Evolutionary conservation across 2,888 invertebrate species (phyloP).

Genomic region (Euzetes globulus): DNA sequence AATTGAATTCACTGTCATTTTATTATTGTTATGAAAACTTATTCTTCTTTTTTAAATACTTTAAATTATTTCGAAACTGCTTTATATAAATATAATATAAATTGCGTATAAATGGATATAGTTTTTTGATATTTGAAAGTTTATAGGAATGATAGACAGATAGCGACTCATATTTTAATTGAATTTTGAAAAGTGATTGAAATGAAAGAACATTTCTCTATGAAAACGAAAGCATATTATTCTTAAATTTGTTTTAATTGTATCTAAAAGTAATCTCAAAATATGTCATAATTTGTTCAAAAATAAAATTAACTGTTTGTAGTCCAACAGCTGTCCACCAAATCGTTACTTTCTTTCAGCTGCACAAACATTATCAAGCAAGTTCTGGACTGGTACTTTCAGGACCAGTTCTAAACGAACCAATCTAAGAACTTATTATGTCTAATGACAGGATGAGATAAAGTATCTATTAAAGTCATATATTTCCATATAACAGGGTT

Average conservation of each 20-base stretch:
- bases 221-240: background rate
- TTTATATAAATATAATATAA: background rate
- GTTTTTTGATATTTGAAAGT: conserved; percentile 22
- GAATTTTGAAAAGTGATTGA: background rate
- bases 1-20: background rate
- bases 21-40: conserved; percentile 3
- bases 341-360: too few species aligned
- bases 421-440: too few species aligned
- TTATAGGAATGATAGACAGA: conserved; percentile 11
- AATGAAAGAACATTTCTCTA: background rate
- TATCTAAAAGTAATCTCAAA: background rate
- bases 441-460: too few species aligned
- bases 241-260: background rate
- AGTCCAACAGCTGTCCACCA: too few species aligned
- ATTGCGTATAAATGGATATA: background rate
- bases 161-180: too few species aligned
- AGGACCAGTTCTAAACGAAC: too few species aligned
- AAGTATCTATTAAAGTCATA: too few species aligned
- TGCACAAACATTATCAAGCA: too few species aligned
- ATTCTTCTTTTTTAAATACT: background rate
- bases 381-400: too few species aligned
- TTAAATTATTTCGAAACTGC: conserved; percentile 15
- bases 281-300: background rate
- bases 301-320: background rate
- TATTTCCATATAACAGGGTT: too few species aligned